These are phyloP conservation scores for Chlorocebus sabaeus DNA, from an alignment of 2,113 vertebrate species.

Conservation along the genomic window DNA sequence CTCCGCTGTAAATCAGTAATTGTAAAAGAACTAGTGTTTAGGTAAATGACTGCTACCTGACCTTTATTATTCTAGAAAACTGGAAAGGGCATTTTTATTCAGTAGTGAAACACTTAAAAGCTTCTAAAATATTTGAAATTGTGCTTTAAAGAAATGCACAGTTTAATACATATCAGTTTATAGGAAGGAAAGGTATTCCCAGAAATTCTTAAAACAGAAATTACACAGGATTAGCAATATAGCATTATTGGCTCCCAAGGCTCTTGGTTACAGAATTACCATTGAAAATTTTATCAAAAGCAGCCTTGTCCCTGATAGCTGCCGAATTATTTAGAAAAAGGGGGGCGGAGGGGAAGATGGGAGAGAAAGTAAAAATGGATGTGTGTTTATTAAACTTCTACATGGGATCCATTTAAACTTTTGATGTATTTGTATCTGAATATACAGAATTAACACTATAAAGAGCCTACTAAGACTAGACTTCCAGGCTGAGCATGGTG, in stretches of 20 bases:
- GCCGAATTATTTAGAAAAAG: background rate
- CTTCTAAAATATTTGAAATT: conserved; percentile 25
- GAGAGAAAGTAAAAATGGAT: background rate
- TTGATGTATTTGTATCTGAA: background rate
- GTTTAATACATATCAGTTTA: background rate
- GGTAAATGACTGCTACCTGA: background rate
- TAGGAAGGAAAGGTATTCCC: background rate
- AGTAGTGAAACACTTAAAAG: background rate
- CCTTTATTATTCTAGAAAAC: background rate
- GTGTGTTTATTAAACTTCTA: background rate
- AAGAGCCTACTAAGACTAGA: background rate
- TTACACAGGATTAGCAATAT: background rate
- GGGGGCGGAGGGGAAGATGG: background rate
- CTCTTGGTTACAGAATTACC: conserved; percentile 22
- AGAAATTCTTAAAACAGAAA: conserved; percentile 33
- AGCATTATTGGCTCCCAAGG: background rate
- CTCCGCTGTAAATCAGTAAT: background rate
- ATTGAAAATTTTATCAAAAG: conserved; percentile 13
- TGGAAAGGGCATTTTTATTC: background rate
- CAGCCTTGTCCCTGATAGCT: background rate
- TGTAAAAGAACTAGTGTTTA: background rate
- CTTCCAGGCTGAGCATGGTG: background rate
- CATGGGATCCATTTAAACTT: background rate
- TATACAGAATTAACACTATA: background rate
- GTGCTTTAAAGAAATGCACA: background rate